These are phyloP conservation scores for Pissodes strobi DNA, from an alignment of 1,140 invertebrate species.

Conservation along the genomic window DNA sequence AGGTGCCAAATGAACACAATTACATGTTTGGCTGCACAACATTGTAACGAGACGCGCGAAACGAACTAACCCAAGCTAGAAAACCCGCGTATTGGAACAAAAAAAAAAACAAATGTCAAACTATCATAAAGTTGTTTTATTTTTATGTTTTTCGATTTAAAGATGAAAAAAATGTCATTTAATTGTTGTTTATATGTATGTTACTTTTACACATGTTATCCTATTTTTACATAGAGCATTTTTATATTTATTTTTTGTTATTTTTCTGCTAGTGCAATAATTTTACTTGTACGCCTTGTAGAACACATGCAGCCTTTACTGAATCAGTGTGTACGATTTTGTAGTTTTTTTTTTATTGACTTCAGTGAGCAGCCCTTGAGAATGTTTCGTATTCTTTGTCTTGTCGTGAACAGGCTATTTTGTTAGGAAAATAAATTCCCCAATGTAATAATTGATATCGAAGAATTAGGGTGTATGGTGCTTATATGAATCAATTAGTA, in stretches of 20 bases:
- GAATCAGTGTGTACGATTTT: not conserved
- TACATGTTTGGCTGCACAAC: not conserved
- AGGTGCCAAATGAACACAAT: conserved; percentile 1
- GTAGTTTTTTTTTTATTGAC: no score
- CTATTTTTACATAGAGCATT: conserved; percentile 44
- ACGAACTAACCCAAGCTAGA: not conserved
- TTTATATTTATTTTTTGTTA: conserved; percentile 47
- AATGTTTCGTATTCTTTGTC: no score
- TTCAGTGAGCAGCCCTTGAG: no score
- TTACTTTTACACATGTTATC: conserved; percentile 41
- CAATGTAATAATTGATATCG: no score
- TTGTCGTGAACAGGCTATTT: no score
- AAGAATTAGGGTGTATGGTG: no score
- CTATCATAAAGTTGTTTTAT: conserved; percentile 11
- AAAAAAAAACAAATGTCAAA: conserved; percentile 14
- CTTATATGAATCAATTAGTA: no score
- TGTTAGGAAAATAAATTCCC: no score
- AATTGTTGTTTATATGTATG: conserved; percentile 30
- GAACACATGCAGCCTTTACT: not conserved
- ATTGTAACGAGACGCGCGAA: not conserved
- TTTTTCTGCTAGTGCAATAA: conserved; percentile 40
- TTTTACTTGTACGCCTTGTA: conserved; percentile 31
- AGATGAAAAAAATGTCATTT: conserved; percentile 15
- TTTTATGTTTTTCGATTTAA: conserved; percentile 1
- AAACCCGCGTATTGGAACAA: not conserved